Conservation (phyloP, 2,797 vertebrate species). For the Vultur gryphus region DNA sequence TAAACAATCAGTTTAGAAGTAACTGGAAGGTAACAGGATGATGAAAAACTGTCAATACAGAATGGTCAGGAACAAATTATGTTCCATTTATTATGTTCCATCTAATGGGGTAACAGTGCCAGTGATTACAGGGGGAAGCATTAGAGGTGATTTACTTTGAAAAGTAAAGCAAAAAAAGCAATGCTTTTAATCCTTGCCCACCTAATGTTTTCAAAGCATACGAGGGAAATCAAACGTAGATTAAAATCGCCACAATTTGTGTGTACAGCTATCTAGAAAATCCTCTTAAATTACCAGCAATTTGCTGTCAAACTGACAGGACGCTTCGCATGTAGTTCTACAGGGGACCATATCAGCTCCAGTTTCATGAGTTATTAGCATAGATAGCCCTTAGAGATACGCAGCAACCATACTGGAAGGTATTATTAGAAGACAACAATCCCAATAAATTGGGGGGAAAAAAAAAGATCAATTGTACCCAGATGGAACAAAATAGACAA, state of each 20-base stretch:
- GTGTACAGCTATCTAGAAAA: neutral
- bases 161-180: neutral
- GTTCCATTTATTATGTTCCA: neutral
- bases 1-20: neutral
- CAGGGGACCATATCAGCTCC: neutral
- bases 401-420: neutral
- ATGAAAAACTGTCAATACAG: neutral
- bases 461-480: neutral
- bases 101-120: neutral
- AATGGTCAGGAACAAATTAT: neutral
- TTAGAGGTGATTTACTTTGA: neutral
- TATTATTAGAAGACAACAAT: neutral
- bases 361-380: neutral
- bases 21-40: neutral
- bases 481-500: neutral
- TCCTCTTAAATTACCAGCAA: neutral
- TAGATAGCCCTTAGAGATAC: neutral
- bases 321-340: neutral
- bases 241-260: neutral
- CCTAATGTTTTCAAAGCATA: neutral
- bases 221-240: neutral
- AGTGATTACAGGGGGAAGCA: neutral
- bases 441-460: neutral
- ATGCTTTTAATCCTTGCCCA: neutral
- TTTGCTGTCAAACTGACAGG: neutral